Evolutionary conservation across 2,797 vertebrate genomes (phyloP).

Genomic region (Salarias fasciatus): DNA sequence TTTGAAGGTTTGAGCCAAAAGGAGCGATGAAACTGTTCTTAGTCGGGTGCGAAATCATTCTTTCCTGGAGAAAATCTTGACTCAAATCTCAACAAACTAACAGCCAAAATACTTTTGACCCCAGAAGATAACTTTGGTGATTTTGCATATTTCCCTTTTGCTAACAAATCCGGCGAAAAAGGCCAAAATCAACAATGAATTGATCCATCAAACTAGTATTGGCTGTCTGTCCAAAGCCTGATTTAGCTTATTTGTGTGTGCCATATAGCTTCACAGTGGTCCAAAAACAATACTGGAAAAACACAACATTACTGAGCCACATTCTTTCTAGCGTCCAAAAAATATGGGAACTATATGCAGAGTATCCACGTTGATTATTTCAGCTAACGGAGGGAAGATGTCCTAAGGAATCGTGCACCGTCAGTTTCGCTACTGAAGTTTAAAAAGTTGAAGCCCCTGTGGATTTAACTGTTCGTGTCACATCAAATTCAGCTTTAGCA

Average conservation of each 20-base stretch:
- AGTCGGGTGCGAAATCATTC: neutral
- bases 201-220: neutral
- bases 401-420: no score
- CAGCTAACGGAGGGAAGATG: no score
- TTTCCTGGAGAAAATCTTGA: neutral
- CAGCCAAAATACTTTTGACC: neutral
- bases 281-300: neutral
- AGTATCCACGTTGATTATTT: neutral
- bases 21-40: neutral
- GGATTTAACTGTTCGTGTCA: no score
- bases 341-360: neutral
- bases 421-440: no score
- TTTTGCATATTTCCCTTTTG: neutral
- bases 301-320: neutral
- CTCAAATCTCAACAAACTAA: neutral
- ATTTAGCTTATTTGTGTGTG: slow-evolving; percentile 1
- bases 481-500: no score
- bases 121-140: neutral
- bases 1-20: neutral
- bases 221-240: slow-evolving; percentile 2
- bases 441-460: no score
- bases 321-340: neutral
- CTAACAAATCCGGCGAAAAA: neutral
- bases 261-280: neutral
- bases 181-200: neutral